These are phyloP conservation scores for Serranus cabrilla DNA, from an alignment of 2,797 vertebrate species.

Conservation along the genomic window DNA sequence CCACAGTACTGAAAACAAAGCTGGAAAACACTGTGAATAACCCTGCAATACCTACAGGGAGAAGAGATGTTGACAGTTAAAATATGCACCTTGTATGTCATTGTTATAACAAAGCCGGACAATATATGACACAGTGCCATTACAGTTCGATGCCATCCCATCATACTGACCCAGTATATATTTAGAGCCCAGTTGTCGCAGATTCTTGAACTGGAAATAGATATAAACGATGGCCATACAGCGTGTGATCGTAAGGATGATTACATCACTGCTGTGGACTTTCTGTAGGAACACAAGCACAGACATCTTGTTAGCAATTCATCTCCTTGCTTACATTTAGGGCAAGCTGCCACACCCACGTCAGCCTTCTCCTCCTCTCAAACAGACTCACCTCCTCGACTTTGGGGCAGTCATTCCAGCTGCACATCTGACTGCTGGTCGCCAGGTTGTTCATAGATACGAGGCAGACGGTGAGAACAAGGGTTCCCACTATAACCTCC, in stretches of 20 bases:
- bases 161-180: constrained; percentile 93
- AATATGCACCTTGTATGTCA: background rate
- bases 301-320: background rate
- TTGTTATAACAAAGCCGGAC: background rate
- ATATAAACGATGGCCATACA: constrained; percentile 98
- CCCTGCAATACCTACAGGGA: constrained; percentile 92
- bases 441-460: constrained; percentile 98
- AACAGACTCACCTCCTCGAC: constrained; percentile 89
- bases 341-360: background rate
- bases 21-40: constrained; percentile 99
- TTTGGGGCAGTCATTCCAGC: constrained; percentile 95
- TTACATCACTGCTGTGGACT: constrained; percentile 93
- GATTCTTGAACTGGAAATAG: constrained; percentile 98
- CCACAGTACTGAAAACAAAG: constrained; percentile 97
- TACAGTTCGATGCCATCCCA: background rate
- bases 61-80: background rate
- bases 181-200: constrained; percentile 96
- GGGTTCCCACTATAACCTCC: constrained; percentile 98
- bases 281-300: constrained; percentile 81
- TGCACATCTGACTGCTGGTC: constrained; percentile 92
- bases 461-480: constrained; percentile 95
- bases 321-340: background rate
- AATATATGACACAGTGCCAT: background rate
- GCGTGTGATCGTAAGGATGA: constrained; percentile 95
- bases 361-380: background rate